Evolutionary conservation across 2,797 vertebrate species (phyloP).

Genomic region (Limosa lapponica): DNA sequence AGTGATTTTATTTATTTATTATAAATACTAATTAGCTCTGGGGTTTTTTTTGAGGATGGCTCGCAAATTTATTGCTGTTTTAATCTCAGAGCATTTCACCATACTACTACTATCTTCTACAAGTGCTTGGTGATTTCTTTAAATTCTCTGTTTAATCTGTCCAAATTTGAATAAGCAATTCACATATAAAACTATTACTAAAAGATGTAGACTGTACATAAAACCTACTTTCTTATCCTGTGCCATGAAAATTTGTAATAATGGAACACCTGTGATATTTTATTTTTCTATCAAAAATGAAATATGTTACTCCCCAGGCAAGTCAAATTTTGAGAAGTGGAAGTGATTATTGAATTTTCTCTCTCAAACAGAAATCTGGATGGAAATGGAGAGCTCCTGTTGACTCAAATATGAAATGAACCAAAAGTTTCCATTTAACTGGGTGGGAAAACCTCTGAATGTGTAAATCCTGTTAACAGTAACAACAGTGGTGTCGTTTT

Average conservation of each 20-base stretch:
- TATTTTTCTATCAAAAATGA: background rate
- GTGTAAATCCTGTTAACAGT: slow-evolving; percentile 16
- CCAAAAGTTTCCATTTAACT: background rate
- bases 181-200: background rate
- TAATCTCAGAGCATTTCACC: background rate
- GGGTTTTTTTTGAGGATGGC: background rate
- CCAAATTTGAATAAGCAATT: background rate
- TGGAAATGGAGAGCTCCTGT: background rate
- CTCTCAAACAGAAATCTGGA: background rate
- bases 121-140: background rate
- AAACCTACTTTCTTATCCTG: background rate
- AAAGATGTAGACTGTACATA: background rate
- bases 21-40: background rate
- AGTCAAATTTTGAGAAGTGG: background rate
- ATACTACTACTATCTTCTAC: background rate
- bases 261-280: background rate
- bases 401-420: slow-evolving; percentile 5
- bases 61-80: background rate
- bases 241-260: background rate
- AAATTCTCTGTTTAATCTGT: background rate
- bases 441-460: background rate
- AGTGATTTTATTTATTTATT: background rate
- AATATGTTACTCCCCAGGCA: background rate
- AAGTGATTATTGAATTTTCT: background rate
- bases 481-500: background rate